A percentile compares a stretch with the other conserved stretches of the same genome.
Evolutionary conservation across 1,140 invertebrate genomes (phyloP).

Genomic region (Zaprionus davidi): DNA sequence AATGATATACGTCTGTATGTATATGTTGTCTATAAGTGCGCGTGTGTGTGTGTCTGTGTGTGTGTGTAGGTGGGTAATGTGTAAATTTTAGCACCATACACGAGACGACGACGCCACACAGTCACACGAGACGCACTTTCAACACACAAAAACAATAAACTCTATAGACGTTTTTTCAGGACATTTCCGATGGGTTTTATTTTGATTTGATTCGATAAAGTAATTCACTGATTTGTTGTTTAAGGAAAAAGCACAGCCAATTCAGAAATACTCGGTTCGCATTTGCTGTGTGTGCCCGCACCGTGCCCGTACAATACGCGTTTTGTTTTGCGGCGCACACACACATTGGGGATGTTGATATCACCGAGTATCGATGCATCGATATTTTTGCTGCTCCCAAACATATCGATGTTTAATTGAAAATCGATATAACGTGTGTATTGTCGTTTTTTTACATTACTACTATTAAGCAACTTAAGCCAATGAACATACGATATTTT

Average conservation of each 20-base stretch:
- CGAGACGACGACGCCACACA: constrained; percentile 51
- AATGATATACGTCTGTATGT: constrained; percentile 45
- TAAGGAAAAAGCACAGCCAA: constrained; percentile 37
- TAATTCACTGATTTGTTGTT: constrained; percentile 40
- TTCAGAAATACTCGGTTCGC: constrained; percentile 31
- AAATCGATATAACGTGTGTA: not conserved
- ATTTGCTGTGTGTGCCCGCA: constrained; percentile 34
- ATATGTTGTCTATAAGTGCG: constrained; percentile 21
- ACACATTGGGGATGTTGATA: constrained; percentile 52
- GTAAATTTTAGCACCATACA: constrained; percentile 64
- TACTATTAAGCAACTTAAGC: not conserved
- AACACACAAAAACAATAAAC: constrained; percentile 22
- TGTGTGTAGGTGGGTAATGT: constrained; percentile 48
- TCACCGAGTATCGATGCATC: constrained; percentile 37
- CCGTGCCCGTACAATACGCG: constrained; percentile 50
- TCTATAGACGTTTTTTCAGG: constrained; percentile 18
- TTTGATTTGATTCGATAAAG: constrained; percentile 34
- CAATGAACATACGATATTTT: not conserved
- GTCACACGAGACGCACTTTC: constrained; percentile 32
- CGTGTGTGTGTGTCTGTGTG: constrained; percentile 18
- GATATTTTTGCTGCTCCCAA: not conserved
- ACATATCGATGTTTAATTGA: not conserved
- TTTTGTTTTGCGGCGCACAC: constrained; percentile 57
- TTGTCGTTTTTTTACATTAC: not conserved
- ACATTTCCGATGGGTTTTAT: constrained; percentile 42